These are phyloP conservation scores for Pogonognathellus flavescens DNA, from an alignment of 1,140 invertebrate species.

Conservation along the genomic window DNA sequence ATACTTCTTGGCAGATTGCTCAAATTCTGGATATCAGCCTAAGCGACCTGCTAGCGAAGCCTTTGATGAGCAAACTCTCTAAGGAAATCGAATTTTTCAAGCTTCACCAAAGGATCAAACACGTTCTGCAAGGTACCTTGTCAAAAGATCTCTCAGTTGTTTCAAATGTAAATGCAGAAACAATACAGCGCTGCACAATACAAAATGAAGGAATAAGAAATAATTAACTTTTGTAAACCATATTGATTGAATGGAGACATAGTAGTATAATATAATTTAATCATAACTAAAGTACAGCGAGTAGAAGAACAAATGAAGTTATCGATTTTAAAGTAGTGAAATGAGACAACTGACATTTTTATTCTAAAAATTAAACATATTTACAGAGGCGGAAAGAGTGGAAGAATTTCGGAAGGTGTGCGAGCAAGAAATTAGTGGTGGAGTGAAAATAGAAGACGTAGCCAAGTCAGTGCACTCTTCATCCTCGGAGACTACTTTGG, in stretches of 20 bases:
- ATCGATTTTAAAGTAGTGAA: no score
- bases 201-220: not conserved
- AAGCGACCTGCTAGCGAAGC: slow-evolving; percentile 77
- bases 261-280: no score
- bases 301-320: no score
- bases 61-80: slow-evolving; percentile 77
- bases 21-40: slow-evolving; percentile 72
- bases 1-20: slow-evolving; percentile 7
- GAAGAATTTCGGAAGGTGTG: slow-evolving; percentile 81
- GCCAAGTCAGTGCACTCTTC: slow-evolving; percentile 69
- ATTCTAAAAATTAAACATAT: not conserved
- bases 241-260: no score
- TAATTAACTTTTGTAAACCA: no score
- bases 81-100: slow-evolving; percentile 80
- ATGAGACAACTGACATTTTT: no score
- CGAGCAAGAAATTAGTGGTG: slow-evolving; percentile 74
- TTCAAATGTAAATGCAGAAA: not conserved
- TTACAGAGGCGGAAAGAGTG: slow-evolving; percentile 84
- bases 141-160: not conserved
- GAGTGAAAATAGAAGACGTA: not conserved
- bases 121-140: slow-evolving; percentile 83
- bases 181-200: not conserved
- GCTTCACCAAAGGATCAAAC: slow-evolving; percentile 85
- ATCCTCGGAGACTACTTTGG: slow-evolving; percentile 72
- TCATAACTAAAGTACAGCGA: no score